Evolutionary conservation across 2,888 invertebrate genomes (phyloP), one percentile per base, ranked within the genome.

Genomic region (Andrena minutula): DNA sequence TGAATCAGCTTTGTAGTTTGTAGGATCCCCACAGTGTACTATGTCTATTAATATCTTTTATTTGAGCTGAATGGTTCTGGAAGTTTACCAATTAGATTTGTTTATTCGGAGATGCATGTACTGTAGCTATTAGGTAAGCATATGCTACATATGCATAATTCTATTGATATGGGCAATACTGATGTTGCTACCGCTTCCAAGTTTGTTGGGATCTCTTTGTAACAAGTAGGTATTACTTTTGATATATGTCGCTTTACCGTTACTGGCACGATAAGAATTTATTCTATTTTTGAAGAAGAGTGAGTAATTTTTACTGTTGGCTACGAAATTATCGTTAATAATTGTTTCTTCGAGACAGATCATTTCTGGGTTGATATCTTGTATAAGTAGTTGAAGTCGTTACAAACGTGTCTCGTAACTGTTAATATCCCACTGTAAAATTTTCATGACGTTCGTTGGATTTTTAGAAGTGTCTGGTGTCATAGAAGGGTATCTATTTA

Each of bases 321-420:
- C 26, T 7, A 20, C 12, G 3, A 23, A 23, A 5, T 26, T 41
- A 5, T 23, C 16, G 4, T 56, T 69, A 23, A 69, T 58, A 2
- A 41, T 69, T 12, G 8, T 58, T 58, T 69, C 69, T 7, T 58
- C 35, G 1, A 58, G 3, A 16, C 58, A 58, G 10, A 69, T 23
- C 1, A 41, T 41, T 20, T 35, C 32, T 23, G 58, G n/a, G 2
- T 35, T 16, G 4, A 3, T 28, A 16, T 69, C 28, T 12, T 69
- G 41, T 12, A 69, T 41, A 6, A 69, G 32, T 16, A 58, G 12
- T 35, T 69, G 35, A 30, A 66, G n/a, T 30, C 12, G 28, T 28
- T 12, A 4, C 20, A 12, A 30, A 12, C 3, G 51, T 26, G 66
- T 12, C 6, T 41, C 6, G 16, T 8, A 69, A 16, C 58, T 41